Percentiles rank a stretch among this genome's conserved stretches.
Conservation (phyloP, 2,113 vertebrate species). For the Zosterops borbonicus region DNA sequence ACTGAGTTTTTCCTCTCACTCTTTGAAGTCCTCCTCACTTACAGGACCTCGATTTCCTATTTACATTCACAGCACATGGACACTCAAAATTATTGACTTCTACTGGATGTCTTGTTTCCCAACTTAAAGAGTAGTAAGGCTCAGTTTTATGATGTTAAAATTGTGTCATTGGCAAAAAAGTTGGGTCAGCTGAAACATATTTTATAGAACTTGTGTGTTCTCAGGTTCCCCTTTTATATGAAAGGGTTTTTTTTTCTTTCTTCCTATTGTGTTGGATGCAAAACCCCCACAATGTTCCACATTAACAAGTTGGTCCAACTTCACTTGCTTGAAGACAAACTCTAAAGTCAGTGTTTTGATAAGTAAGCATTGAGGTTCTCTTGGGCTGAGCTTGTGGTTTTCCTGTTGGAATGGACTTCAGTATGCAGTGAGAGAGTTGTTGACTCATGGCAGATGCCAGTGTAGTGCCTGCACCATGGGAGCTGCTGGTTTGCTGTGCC, state of each 20-base stretch:
- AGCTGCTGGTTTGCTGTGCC: background rate
- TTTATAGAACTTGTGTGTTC: background rate
- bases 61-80: background rate
- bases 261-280: background rate
- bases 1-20: background rate
- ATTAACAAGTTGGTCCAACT: background rate
- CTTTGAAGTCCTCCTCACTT: background rate
- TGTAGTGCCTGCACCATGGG: background rate
- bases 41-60: background rate
- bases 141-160: background rate
- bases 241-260: background rate
- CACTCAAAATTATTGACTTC: background rate
- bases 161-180: background rate
- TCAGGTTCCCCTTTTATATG: background rate
- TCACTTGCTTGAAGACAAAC: background rate
- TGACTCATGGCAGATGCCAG: background rate
- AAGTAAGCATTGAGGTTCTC: background rate
- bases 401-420: background rate
- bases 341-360: background rate
- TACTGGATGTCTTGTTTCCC: background rate
- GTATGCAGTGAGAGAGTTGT: background rate
- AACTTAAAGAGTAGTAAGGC: background rate
- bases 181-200: background rate
- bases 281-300: background rate
- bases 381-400: background rate